Evolutionary conservation across 1,140 invertebrate genomes (phyloP), one percentile per base, ranked within the genome.

Genomic region (Saccostrea echinata): DNA sequence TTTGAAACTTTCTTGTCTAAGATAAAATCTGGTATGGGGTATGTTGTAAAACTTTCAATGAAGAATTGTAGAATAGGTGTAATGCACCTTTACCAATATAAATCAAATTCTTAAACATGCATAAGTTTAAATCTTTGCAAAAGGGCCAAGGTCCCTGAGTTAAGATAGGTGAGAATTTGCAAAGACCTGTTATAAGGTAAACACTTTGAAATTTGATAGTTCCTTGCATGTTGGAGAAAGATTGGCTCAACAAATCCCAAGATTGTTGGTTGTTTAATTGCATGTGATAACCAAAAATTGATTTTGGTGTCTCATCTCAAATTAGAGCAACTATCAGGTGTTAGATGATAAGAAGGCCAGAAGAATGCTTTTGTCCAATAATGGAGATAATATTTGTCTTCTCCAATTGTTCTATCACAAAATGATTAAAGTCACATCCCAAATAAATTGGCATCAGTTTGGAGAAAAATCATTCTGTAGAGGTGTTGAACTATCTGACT

Each of bases 401-500:
- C 27, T 30, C 16, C 27, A 76, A 76, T 76, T 76, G 68, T 76
- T 76, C 68, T 76, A 16, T 76, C 24, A 30, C 68, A 33, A 33
- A 76, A 33, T 76, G 68, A 76, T 76, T 30, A 76, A 16, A 76
- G 68, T 30, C 27, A 30, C 68, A 76, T 76, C 68, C 30, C 30
- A 76, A 76, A 76, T 76, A 16, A 76, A 76, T 76, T 76, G 68
- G 68, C 68, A 76, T 33, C 68, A 33, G 30, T 76, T 76, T 13
- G 68, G 30, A 76, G 68, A 76, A 33, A 27, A 18, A 16, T 76
- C 68, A 33, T 76, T 27, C 16, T 12, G 27, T 76, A 76, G 33
- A 76, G 68, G 68, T 76, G 68, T 76, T 76, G 27, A 76, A 76
- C 68, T 76, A 76, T 76, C 68, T 30, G 68, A 16, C 24, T 76